Evolutionary conservation across 2,113 vertebrate species (phyloP).

Genomic region (Prionailurus bengalensis): DNA sequence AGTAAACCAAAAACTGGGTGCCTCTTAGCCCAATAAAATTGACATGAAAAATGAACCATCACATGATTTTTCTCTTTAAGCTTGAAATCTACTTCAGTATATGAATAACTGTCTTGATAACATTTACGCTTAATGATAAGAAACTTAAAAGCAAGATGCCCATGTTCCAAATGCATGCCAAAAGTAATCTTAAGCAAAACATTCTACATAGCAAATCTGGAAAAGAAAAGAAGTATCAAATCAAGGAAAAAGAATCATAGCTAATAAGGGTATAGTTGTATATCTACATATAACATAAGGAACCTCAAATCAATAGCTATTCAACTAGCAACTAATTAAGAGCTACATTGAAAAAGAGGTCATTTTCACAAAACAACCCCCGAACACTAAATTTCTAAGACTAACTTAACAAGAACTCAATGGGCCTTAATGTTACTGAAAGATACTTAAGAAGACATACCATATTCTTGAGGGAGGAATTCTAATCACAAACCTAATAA

Average conservation of each 20-base stretch:
- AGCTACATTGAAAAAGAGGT: background rate
- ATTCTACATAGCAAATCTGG: background rate
- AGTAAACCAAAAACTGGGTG: background rate
- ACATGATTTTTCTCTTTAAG: background rate
- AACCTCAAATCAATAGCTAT: background rate
- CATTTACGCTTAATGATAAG: background rate
- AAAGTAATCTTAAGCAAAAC: background rate
- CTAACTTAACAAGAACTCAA: background rate
- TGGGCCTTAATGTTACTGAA: background rate
- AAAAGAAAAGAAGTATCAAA: background rate
- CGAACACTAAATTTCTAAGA: background rate
- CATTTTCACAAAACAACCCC: background rate
- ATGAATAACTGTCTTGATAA: background rate
- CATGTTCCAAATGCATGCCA: background rate
- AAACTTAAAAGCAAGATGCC: background rate
- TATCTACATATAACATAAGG: background rate
- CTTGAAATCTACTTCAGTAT: background rate
- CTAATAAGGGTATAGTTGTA: background rate
- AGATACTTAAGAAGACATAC: background rate
- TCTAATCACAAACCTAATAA: constrained; percentile 30
- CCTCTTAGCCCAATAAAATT: background rate
- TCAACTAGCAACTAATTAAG: background rate
- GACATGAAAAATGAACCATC: background rate
- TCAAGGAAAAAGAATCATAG: background rate
- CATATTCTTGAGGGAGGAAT: background rate